Conservation (phyloP, 2,113 vertebrate species). For the Odobenus rosmarus region DNA sequence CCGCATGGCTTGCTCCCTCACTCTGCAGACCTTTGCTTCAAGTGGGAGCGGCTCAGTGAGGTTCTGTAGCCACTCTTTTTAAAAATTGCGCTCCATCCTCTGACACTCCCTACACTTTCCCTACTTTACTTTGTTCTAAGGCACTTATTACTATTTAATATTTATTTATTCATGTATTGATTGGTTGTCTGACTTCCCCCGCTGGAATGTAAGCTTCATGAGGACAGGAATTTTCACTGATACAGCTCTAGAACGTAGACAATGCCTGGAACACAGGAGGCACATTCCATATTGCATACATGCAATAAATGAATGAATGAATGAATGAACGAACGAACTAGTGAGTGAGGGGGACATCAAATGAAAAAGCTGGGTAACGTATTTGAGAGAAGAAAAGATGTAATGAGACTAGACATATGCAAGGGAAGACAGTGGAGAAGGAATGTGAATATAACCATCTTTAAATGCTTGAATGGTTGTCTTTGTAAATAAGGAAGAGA, state of each 20-base stretch:
- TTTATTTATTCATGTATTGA: neutral
- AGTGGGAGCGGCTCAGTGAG: neutral
- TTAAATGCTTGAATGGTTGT: neutral
- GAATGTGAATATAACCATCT: neutral
- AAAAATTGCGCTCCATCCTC: neutral
- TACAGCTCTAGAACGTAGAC: neutral
- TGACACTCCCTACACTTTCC: neutral
- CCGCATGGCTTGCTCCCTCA: neutral
- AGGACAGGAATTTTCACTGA: neutral
- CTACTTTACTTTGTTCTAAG: conserved; percentile 4
- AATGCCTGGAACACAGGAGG: neutral
- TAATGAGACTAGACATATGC: neutral
- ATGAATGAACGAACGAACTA: neutral
- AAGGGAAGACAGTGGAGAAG: neutral
- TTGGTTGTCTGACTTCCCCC: neutral
- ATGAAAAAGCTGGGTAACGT: neutral
- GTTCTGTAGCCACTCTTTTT: neutral
- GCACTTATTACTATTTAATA: neutral
- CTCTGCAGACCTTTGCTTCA: neutral
- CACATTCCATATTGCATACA: neutral
- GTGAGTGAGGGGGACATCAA: neutral
- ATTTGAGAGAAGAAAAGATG: neutral
- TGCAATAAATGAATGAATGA: neutral
- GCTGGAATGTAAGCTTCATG: neutral
- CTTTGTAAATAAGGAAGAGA: neutral